Evolutionary conservation across 2,888 invertebrate species (phyloP), one percentile per base, ranked within the genome.

Genomic region (Corythucha ciliata): DNA sequence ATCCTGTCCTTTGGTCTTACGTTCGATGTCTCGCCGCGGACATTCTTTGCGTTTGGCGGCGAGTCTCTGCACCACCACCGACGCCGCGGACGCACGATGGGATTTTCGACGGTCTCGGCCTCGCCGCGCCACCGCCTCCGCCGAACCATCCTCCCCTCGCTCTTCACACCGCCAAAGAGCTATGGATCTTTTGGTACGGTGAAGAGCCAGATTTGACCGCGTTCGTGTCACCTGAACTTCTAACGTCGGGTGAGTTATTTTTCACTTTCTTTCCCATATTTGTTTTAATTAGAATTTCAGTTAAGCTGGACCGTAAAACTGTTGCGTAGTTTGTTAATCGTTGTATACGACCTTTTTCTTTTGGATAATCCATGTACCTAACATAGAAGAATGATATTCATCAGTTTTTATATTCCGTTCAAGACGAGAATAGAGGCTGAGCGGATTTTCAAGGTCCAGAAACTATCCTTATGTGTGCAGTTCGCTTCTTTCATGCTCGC

Each of bases 151-250:
- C 83, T 66, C 85, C 87, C 60, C 78, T 88, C 64, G 83, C 85
- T 63, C 76, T 88, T 63, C 80, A 83, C 68, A 83, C 87, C 66
- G 83, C 88, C 70, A 97, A 96, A 75, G 97, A 98, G 71, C 79
- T 99, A 57, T 98, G 97, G 97, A 88, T 98, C 70, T 99, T 98
- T 76, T 98, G 97, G 97, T 98, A 97, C 74, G 94, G 94, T 66
- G 93, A 94, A 69, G 91, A 92, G 71, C 92, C 92, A 52, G 89
- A 91, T 71, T 78, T 92, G 59, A 79, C 78, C 64, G 83, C 83
- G 55, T 75, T 91, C 64, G 83, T 91, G 62, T 81, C 86, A 55
- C 81, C 83, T 12, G 90, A 92, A 68, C 79, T 93, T 60, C 81
- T 87, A 66, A 77, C 78, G 59, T 79, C 81, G 69, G 91, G 93